A percentile compares a stretch with the other conserved stretches of the same genome.
These are phyloP conservation scores for Botia almorhae DNA, from an alignment of 2,797 vertebrate genomes.

Conservation along the genomic window DNA sequence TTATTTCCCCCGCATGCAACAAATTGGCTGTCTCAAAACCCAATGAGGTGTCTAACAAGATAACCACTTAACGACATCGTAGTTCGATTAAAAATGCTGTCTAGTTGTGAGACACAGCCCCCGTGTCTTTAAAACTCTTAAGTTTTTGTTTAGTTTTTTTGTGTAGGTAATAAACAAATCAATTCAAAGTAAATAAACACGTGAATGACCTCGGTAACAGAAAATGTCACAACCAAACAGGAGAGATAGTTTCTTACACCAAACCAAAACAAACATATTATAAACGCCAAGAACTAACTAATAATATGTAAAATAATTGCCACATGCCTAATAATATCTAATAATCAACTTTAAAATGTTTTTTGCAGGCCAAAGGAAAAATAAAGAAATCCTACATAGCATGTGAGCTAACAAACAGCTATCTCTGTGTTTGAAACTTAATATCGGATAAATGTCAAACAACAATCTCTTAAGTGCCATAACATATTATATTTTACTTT, in stretches of 20 bases:
- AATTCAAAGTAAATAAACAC: neutral
- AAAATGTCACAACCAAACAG: neutral
- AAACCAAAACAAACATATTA: neutral
- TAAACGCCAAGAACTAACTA: neutral
- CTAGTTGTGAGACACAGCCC: neutral
- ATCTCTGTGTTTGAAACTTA: neutral
- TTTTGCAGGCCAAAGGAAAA: neutral
- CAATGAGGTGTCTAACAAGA: neutral
- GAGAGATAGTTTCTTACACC: neutral
- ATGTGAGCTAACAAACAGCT: constrained; percentile 5
- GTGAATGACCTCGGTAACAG: neutral
- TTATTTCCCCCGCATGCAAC: neutral
- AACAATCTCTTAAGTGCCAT: neutral
- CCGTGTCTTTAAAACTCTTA: neutral
- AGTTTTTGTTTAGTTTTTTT: neutral
- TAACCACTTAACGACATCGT: neutral
- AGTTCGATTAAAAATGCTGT: neutral
- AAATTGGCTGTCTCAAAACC: neutral
- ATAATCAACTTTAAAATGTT: neutral
- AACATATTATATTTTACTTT: neutral
- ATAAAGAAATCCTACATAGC: neutral
- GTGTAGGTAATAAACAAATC: neutral
- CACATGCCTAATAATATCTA: neutral
- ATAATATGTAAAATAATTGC: neutral
- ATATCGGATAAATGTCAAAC: neutral